phyloP scores from a whole-genome alignment of 2,797 vertebrate genomes.

The Lophotriccus pileatus region DNA sequence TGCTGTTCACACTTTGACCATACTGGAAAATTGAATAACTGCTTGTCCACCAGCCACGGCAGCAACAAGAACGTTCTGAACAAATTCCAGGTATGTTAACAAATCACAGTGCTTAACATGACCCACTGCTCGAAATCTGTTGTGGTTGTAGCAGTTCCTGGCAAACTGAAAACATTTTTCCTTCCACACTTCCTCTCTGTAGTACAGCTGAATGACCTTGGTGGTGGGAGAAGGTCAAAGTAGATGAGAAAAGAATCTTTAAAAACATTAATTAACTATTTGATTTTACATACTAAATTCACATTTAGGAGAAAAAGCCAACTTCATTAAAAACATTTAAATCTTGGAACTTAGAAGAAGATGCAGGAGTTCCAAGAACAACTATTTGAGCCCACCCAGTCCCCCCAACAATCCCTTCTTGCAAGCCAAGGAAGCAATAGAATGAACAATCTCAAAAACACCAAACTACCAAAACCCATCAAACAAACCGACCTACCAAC shows the following conservation, averaged over 20 bases:
- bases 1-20: neutral
- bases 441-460: neutral
- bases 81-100: neutral
- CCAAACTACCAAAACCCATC: neutral
- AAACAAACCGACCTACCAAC: neutral
- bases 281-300: neutral
- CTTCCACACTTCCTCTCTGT: neutral
- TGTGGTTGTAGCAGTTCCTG: neutral
- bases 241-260: neutral
- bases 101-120: neutral
- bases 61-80: neutral
- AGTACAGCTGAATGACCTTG: constrained; percentile 14
- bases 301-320: neutral
- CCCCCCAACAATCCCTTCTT: neutral
- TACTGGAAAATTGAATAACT: neutral
- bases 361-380: neutral
- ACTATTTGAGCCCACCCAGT: neutral
- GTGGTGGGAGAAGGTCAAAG: constrained; percentile 17
- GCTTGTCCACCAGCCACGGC: neutral
- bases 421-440: neutral
- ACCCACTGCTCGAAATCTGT: neutral
- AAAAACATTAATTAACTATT: neutral
- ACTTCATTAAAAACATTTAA: neutral
- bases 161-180: neutral
- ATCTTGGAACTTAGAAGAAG: neutral